Evolutionary conservation across 2,113 vertebrate species (phyloP).

Genomic region (Rhynchopsitta pachyrhyncha): DNA sequence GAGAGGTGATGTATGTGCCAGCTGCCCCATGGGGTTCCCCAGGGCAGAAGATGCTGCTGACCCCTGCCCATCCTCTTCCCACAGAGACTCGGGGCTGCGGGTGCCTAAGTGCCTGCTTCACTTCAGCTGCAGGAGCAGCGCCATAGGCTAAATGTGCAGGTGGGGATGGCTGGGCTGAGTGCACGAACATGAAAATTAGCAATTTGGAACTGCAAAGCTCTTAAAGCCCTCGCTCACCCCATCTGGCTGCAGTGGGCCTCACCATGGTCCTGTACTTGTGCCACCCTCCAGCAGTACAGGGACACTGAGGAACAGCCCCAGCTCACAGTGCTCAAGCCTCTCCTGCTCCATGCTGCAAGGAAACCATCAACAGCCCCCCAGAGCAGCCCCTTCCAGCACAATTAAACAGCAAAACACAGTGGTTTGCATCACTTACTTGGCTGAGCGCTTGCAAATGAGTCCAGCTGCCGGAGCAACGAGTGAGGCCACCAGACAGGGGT

Average conservation of each 20-base stretch:
- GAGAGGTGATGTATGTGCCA: background rate
- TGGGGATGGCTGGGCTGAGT: background rate
- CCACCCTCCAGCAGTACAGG: background rate
- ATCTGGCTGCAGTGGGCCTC: background rate
- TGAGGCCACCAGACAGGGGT: background rate
- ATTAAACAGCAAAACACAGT: background rate
- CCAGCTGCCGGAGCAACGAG: accelerated
- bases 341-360: background rate
- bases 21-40: accelerated
- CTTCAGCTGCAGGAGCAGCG: background rate
- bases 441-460: accelerated
- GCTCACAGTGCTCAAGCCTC: background rate
- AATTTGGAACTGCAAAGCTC: background rate
- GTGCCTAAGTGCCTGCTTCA: background rate
- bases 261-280: background rate
- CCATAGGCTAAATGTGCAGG: background rate
- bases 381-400: accelerated
- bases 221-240: background rate
- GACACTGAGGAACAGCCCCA: accelerated
- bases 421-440: slow-evolving; percentile 3
- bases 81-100: accelerated
- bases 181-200: background rate
- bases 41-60: background rate
- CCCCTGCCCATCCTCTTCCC: background rate
- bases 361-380: background rate